Percentiles rank a stretch among this genome's conserved stretches.
phyloP scores from a whole-genome alignment of 2,113 vertebrate species.

The Prionailurus bengalensis region DNA sequence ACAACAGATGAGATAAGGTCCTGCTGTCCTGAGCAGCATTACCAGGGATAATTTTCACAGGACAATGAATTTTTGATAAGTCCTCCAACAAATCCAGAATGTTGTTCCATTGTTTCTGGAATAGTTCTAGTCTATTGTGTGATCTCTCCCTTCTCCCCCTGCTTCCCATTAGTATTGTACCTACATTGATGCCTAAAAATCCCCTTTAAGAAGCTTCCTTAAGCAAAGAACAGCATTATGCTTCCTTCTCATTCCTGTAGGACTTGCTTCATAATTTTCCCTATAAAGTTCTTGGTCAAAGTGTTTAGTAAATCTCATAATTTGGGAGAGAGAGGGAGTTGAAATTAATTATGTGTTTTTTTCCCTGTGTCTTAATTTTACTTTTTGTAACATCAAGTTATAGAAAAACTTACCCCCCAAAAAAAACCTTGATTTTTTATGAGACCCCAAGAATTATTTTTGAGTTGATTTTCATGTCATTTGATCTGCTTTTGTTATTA shows the following conservation, averaged over 20 bases:
- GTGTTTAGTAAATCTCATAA: neutral
- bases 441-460: constrained; percentile 31
- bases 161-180: constrained; percentile 30
- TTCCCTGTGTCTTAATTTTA: neutral
- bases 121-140: constrained; percentile 59
- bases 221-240: neutral
- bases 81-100: constrained; percentile 21
- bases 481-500: neutral
- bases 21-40: constrained; percentile 49
- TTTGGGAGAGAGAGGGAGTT: neutral
- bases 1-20: neutral
- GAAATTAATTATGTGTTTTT: neutral
- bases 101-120: constrained; percentile 68
- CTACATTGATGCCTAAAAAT: constrained; percentile 39
- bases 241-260: neutral
- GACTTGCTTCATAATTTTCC: neutral
- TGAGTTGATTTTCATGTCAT: neutral
- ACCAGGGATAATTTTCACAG: constrained; percentile 60
- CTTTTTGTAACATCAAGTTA: neutral
- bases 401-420: neutral
- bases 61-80: constrained; percentile 66
- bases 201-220: neutral
- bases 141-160: neutral
- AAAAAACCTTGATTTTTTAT: constrained; percentile 43
- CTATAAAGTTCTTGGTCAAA: neutral